phyloP scores from a whole-genome alignment of 2,888 invertebrate genomes.

The Orchesella flavescens region DNA sequence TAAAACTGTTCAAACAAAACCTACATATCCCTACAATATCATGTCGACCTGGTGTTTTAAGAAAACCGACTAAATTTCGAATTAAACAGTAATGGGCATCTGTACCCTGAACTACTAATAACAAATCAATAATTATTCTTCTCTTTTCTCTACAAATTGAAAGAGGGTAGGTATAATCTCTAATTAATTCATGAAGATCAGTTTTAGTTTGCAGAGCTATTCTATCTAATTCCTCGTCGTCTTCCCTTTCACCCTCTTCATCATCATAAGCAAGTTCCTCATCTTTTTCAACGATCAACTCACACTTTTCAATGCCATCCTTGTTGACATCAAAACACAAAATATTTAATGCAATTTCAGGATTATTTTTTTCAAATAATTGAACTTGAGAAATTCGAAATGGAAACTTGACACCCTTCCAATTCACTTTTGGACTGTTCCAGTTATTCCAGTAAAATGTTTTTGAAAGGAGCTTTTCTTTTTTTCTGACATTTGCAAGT shows the following conservation, averaged over 20 bases:
- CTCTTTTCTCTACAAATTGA: background rate
- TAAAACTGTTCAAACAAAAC: background rate
- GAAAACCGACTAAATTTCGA: background rate
- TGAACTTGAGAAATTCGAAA: background rate
- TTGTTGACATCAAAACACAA: background rate
- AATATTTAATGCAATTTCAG: background rate
- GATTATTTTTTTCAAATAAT: background rate
- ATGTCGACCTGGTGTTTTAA: background rate
- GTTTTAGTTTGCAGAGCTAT: background rate
- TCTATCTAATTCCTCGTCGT: too few relatives aligned
- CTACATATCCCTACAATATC: background rate
- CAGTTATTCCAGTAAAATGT: background rate
- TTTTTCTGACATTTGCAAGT: background rate
- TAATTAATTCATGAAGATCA: background rate
- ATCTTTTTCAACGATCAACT: background rate
- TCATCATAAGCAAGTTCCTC: background rate
- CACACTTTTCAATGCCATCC: background rate
- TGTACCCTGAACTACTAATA: background rate
- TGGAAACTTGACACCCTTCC: too few relatives aligned
- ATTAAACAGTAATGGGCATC: background rate
- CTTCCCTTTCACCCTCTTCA: background rate
- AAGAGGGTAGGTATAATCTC: background rate
- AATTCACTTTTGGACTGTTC: too few relatives aligned
- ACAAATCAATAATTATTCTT: background rate
- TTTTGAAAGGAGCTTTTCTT: background rate